These are phyloP conservation scores for Zaprionus bogoriensis DNA, from an alignment of 2,888 invertebrate species.

Conservation along the genomic window DNA sequence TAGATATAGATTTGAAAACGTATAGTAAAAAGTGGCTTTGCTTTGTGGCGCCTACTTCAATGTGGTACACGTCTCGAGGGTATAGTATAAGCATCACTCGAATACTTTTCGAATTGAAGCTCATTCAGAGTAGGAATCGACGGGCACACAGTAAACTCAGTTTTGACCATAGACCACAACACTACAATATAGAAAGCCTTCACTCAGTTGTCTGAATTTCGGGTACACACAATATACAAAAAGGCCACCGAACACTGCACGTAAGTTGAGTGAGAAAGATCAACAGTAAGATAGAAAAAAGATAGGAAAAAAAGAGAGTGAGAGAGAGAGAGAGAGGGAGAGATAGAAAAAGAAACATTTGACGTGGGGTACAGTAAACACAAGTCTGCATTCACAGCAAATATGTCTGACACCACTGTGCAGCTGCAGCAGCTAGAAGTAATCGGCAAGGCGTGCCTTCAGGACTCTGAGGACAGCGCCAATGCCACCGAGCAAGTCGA, in stretches of 20 bases:
- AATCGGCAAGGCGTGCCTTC: background rate
- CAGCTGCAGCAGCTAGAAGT: background rate
- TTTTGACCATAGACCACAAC: background rate
- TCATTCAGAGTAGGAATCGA: background rate
- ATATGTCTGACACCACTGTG: constrained; percentile 11
- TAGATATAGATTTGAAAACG: background rate
- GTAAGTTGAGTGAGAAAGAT: background rate
- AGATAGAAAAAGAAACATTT: background rate
- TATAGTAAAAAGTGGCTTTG: background rate
- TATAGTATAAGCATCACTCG: no score
- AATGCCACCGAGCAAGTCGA: constrained; percentile 14
- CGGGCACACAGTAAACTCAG: background rate
- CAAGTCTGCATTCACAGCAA: background rate
- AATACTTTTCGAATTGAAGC: background rate
- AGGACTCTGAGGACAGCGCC: background rate
- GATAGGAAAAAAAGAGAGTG: background rate
- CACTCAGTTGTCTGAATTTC: background rate
- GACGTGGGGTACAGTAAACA: background rate
- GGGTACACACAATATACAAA: no score
- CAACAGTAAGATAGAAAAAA: background rate
- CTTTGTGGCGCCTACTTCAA: background rate
- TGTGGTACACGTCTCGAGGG: no score
- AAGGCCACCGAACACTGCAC: no score
- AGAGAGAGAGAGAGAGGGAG: background rate
- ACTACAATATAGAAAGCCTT: background rate